Evolutionary conservation across 2,797 vertebrate species (phyloP).

Genomic region (Clamator glandarius): DNA sequence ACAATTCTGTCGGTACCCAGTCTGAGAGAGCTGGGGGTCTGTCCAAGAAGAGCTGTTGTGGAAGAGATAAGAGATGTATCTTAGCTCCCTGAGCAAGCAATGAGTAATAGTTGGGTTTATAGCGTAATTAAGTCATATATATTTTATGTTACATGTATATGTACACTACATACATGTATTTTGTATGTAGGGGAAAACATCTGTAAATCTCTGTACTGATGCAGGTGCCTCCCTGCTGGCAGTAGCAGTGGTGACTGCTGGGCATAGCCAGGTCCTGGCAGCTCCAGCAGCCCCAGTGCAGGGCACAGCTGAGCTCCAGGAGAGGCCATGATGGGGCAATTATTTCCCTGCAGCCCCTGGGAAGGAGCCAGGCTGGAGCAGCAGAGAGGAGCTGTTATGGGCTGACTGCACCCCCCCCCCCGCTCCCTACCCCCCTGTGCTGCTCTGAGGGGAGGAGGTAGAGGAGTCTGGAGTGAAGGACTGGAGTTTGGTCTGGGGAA

Average conservation of each 20-base stretch:
- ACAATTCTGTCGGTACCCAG: fast-evolving
- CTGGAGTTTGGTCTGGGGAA: background rate
- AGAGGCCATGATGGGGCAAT: too few species aligned
- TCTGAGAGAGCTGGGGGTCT: background rate
- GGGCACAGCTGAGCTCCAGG: too few species aligned
- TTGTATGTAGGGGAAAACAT: background rate
- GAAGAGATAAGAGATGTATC: fast-evolving
- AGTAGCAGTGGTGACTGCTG: too few species aligned
- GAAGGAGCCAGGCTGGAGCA: too few species aligned
- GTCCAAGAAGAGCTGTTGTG: background rate
- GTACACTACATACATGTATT: background rate
- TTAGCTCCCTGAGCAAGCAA: background rate
- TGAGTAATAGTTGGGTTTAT: background rate
- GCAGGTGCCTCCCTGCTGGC: fast-evolving
- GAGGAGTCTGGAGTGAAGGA: background rate
- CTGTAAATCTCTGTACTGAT: background rate
- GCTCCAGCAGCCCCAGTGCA: too few species aligned
- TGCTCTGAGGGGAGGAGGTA: fast-evolving
- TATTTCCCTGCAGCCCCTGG: too few species aligned
- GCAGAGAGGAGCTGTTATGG: background rate
- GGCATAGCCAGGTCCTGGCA: too few species aligned
- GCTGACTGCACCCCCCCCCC: fast-evolving
- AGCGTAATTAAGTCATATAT: background rate
- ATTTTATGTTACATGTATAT: background rate
- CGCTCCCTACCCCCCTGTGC: fast-evolving